Evolutionary conservation across 2,888 invertebrate genomes (phyloP).

Genomic region (Perizoma flavofasciatum): DNA sequence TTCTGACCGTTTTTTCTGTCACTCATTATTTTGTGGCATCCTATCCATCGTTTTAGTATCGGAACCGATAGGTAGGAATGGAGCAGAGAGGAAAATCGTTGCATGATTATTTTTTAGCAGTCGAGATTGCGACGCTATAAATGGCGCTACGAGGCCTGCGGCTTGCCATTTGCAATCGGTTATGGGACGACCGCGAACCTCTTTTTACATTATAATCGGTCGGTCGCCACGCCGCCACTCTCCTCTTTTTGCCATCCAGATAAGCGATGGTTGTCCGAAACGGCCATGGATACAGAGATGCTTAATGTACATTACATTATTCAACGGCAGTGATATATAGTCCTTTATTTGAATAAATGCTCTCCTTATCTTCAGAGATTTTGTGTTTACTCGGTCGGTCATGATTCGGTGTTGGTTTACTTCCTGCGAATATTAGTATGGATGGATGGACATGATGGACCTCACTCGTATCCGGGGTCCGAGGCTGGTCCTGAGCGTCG

Average conservation of each 20-base stretch:
- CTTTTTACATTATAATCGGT: constrained; percentile 82
- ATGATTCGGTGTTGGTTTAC: constrained; percentile 38
- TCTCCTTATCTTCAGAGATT: constrained; percentile 9
- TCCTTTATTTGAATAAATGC: constrained; percentile 24
- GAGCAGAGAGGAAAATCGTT: constrained; percentile 68
- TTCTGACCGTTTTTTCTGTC: constrained; percentile 52
- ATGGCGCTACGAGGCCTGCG: constrained; percentile 73
- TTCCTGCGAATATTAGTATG: constrained; percentile 41
- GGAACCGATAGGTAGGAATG: constrained; percentile 65
- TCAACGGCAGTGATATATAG: constrained; percentile 36
- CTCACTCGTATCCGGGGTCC: constrained; percentile 39
- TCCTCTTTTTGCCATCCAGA: constrained; percentile 68
- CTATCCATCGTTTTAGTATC: constrained; percentile 58
- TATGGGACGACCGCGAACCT: constrained; percentile 80
- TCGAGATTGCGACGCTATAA: constrained; percentile 80
- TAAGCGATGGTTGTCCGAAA: constrained; percentile 61
- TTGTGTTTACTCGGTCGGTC: constrained; percentile 17
- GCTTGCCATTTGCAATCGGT: constrained; percentile 83
- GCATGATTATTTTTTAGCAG: constrained; percentile 74
- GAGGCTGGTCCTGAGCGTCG: constrained; percentile 36
- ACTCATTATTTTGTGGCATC: constrained; percentile 58
- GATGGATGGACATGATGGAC: constrained; percentile 33
- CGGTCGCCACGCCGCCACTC: constrained; percentile 65
- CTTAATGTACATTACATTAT: constrained; percentile 44
- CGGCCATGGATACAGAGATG: constrained; percentile 59